Conservation (phyloP, 2,113 vertebrate genomes). For the Corythoichthys haematopterus region DNA sequence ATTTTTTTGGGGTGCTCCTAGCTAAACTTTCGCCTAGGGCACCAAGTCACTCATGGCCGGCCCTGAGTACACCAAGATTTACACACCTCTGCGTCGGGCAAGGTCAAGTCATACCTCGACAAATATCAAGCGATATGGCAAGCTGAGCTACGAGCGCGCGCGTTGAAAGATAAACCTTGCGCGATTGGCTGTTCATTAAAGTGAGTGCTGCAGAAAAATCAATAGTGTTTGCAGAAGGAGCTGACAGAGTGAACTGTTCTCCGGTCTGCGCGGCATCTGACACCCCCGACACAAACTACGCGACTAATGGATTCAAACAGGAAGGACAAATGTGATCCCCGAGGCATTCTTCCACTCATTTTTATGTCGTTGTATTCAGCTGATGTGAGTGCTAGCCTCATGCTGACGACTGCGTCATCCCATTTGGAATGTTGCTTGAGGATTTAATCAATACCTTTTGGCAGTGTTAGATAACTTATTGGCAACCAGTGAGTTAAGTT, state of each 20-base stretch:
- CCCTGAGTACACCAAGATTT: neutral
- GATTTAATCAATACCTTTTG: too few species aligned
- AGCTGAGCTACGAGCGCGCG: conserved; percentile 25
- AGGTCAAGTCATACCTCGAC: conserved; percentile 44
- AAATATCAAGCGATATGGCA: conserved; percentile 54
- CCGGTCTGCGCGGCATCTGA: conserved; percentile 20
- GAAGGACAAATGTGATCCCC: neutral
- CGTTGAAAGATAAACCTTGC: conserved; percentile 48
- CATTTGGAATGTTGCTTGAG: too few species aligned
- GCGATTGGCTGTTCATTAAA: conserved; percentile 60
- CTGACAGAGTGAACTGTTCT: conserved; percentile 45
- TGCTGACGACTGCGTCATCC: too few species aligned
- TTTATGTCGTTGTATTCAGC: too few species aligned
- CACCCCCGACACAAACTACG: conserved; percentile 27
- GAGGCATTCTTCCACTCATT: neutral
- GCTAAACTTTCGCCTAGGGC: too few species aligned
- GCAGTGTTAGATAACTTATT: too few species aligned
- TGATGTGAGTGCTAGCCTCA: too few species aligned
- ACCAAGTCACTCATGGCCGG: neutral
- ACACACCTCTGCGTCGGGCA: conserved; percentile 42
- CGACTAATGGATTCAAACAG: neutral
- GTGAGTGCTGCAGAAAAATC: conserved; percentile 63
- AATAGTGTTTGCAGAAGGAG: conserved; percentile 51
- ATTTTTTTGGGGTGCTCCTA: too few species aligned
- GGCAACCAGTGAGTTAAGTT: too few species aligned